A percentile compares a stretch with the other conserved stretches of the same genome.
These are phyloP conservation scores for Picathartes gymnocephalus DNA, from an alignment of 2,113 vertebrate species.

Conservation along the genomic window DNA sequence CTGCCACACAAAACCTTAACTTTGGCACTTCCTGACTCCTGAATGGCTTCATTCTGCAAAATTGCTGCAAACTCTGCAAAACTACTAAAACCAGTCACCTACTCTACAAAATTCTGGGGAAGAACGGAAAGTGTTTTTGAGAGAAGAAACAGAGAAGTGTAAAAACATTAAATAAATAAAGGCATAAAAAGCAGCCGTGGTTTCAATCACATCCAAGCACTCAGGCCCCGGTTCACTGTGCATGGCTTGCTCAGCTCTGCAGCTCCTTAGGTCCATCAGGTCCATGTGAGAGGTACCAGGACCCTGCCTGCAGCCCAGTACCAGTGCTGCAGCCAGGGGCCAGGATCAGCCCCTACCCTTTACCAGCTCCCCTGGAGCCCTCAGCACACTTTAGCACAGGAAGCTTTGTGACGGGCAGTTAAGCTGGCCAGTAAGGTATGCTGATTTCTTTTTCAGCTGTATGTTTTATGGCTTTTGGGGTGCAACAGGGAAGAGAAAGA, in stretches of 20 bases:
- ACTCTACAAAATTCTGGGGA: neutral
- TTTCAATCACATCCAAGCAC: neutral
- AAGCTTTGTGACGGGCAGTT: neutral
- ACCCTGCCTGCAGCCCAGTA: neutral
- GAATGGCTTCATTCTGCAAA: neutral
- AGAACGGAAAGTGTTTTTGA: neutral
- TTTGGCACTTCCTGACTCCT: neutral
- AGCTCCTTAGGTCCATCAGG: neutral
- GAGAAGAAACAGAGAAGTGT: neutral
- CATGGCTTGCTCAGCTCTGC: neutral
- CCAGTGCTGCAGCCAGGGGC: neutral
- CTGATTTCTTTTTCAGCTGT: constrained; percentile 32
- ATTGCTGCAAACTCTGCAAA: neutral
- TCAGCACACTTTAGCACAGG: neutral
- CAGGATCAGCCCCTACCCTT: neutral
- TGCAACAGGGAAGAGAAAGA: neutral
- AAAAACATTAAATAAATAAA: neutral
- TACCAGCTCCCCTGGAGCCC: neutral
- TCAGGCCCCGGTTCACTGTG: rapidly evolving
- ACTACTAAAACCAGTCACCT: neutral
- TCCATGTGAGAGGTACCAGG: neutral
- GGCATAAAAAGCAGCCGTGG: neutral
- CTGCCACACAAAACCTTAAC: neutral
- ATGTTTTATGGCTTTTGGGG: neutral
- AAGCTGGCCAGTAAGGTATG: neutral